These are phyloP conservation scores for Heliconius aoede DNA, from an alignment of 2,888 invertebrate species.

Conservation along the genomic window DNA sequence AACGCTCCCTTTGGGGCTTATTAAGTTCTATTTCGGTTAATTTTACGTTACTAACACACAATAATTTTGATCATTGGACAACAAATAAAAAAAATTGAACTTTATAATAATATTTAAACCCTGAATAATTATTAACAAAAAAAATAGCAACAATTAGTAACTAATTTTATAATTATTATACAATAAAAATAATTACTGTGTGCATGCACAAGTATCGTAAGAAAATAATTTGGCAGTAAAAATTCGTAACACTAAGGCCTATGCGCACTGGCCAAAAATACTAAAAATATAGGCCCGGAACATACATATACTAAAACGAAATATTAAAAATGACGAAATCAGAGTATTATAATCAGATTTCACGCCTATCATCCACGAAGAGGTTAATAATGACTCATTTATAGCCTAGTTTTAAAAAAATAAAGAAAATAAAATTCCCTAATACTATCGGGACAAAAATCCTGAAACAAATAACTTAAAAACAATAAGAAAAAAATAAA, in stretches of 20 bases:
- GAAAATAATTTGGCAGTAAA: constrained; percentile 85
- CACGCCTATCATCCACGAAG: constrained; percentile 76
- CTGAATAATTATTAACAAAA: constrained; percentile 76
- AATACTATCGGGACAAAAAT: constrained; percentile 84
- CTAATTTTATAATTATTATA: constrained; percentile 79
- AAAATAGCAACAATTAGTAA: constrained; percentile 82
- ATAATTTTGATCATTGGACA: constrained; percentile 83
- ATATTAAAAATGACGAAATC: constrained; percentile 78
- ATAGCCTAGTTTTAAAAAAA: constrained; percentile 77
- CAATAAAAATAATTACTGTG: constrained; percentile 83
- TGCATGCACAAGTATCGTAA: constrained; percentile 83
- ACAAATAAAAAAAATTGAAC: constrained; percentile 78
- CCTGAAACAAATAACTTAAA: constrained; percentile 84
- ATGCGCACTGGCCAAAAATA: constrained; percentile 81
- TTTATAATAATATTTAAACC: constrained; percentile 79
- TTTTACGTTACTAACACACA: constrained; percentile 82
- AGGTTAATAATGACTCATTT: constrained; percentile 70
- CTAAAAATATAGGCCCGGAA: constrained; percentile 81
- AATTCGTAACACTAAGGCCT: constrained; percentile 83
- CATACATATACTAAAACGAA: constrained; percentile 80
- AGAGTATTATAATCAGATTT: constrained; percentile 72
- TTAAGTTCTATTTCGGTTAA: constrained; percentile 80
- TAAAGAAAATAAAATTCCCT: constrained; percentile 84
- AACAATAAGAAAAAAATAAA: constrained; percentile 82
- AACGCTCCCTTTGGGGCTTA: constrained; percentile 83